These are phyloP conservation scores for Heteromormyrus szaboi DNA, from an alignment of 2,797 vertebrate species.

Conservation along the genomic window DNA sequence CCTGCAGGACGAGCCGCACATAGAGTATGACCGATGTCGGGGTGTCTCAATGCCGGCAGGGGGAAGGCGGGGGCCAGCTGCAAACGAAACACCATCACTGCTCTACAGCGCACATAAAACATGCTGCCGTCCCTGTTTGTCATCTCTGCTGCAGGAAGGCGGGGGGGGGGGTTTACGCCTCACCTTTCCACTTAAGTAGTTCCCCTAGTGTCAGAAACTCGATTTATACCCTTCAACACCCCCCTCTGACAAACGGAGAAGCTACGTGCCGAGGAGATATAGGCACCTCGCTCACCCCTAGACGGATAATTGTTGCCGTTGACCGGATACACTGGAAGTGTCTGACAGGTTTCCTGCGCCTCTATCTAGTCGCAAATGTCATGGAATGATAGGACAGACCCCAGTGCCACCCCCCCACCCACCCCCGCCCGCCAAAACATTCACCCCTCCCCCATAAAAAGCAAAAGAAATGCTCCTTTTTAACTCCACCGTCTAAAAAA, in stretches of 20 bases:
- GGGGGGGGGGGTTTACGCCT: not conserved
- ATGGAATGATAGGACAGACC: not conserved
- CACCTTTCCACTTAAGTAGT: constrained; percentile 3
- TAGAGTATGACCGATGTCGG: not conserved
- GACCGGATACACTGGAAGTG: not conserved
- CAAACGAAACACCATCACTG: not conserved
- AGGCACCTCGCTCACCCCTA: not conserved
- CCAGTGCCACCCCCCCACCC: not conserved
- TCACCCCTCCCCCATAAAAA: not conserved
- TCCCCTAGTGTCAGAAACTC: not conserved
- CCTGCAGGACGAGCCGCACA: not conserved
- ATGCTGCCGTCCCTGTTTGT: not conserved
- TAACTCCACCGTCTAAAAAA: not conserved
- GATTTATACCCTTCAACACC: not conserved
- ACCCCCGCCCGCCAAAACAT: not conserved
- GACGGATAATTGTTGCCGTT: not conserved
- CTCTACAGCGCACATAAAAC: not conserved
- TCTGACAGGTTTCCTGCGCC: not conserved
- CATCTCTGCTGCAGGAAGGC: not conserved
- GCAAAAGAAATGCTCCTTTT: not conserved
- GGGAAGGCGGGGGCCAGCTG: not conserved
- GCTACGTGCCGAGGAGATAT: not conserved
- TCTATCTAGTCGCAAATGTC: not conserved
- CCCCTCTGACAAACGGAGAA: not conserved
- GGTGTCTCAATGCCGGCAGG: not conserved